Evolutionary conservation across 2,113 vertebrate species (phyloP).

Genomic region (Chloropsis cyanopogon): DNA sequence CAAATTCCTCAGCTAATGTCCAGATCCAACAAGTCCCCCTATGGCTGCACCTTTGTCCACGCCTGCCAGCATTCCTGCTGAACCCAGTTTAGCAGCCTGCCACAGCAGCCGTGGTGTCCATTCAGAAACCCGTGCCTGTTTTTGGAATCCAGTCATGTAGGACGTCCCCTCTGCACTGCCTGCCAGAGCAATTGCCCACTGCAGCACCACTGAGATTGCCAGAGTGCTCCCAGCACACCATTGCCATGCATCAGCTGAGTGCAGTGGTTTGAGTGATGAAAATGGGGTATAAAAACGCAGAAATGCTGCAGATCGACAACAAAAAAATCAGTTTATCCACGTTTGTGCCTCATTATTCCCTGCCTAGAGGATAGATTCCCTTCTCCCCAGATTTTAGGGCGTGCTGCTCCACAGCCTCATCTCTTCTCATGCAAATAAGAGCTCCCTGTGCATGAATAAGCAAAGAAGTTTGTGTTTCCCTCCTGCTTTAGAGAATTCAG

Average conservation of each 20-base stretch:
- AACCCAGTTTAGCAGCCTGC: background rate
- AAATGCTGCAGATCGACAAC: background rate
- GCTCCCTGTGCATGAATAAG: background rate
- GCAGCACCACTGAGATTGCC: background rate
- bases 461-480: background rate
- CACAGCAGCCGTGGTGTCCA: background rate
- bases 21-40: background rate
- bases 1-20: background rate
- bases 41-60: fast-evolving
- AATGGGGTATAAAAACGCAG: background rate
- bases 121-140: background rate
- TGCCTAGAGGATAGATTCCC: background rate
- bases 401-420: background rate
- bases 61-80: background rate
- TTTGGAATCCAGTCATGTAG: background rate
- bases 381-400: background rate
- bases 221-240: background rate
- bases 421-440: slow-evolving; percentile 50
- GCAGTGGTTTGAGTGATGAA: background rate
- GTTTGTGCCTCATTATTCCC: background rate
- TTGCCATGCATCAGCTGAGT: background rate
- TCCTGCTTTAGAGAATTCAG: background rate
- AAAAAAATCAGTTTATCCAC: background rate
- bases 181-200: fast-evolving
- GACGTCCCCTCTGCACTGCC: background rate